A percentile compares a stretch with the other conserved stretches of the same genome.
Conservation (phyloP, 2,113 vertebrate species). For the Fukomys damarensis region DNA sequence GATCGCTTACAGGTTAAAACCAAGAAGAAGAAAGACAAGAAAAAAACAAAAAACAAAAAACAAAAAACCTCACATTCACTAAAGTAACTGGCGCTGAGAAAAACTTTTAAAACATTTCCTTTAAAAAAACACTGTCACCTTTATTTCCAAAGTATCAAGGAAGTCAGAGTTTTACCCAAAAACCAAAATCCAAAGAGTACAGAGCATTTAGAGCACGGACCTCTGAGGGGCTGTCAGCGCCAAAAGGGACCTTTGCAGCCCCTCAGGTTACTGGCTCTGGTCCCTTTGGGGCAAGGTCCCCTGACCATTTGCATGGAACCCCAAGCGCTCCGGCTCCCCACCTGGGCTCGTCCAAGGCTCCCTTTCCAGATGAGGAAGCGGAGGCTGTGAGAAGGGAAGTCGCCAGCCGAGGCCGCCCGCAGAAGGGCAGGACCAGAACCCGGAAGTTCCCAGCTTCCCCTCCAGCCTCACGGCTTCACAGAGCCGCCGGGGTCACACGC, state of each 20-base stretch:
- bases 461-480: slow-evolving; percentile 29
- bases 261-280: neutral
- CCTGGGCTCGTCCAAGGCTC: neutral
- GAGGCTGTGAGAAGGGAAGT: slow-evolving; percentile 63
- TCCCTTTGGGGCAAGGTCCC: neutral
- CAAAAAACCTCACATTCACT: neutral
- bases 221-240: neutral
- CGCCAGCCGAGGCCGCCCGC: slow-evolving; percentile 4
- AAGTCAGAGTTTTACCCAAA: neutral
- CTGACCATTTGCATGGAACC: neutral
- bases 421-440: slow-evolving; percentile 45
- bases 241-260: neutral
- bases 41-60: neutral
- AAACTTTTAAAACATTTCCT: slow-evolving; percentile 20
- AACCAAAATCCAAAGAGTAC: neutral
- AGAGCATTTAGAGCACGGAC: neutral
- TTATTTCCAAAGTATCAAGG: slow-evolving; percentile 51
- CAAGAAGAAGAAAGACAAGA: slow-evolving; percentile 27
- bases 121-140: slow-evolving; percentile 16
- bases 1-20: slow-evolving; percentile 63
- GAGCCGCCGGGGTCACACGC: neutral
- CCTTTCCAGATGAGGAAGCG: slow-evolving; percentile 74
- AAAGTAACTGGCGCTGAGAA: slow-evolving; percentile 51
- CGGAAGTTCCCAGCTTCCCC: slow-evolving; percentile 57
- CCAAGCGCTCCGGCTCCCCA: neutral